A percentile compares a stretch with the other conserved stretches of the same genome.
phyloP scores from a whole-genome alignment of 1,140 invertebrate species.

The Atta texana region DNA sequence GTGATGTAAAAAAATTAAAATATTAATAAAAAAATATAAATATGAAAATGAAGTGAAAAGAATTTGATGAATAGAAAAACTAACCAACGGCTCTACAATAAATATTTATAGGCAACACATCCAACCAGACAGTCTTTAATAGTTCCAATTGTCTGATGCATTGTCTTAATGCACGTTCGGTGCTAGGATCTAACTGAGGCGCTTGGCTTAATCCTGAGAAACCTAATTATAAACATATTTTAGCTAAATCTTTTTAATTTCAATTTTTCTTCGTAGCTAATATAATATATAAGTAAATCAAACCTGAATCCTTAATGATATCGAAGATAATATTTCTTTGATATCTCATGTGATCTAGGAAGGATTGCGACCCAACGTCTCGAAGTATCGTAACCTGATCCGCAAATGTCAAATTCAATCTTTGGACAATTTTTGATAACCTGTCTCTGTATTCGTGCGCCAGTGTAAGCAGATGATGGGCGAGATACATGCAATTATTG shows the following conservation, averaged over 20 bases:
- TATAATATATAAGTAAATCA: slow-evolving; percentile 12
- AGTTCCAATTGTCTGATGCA: slow-evolving; percentile 94
- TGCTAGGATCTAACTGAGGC: slow-evolving; percentile 87
- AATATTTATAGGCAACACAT: slow-evolving; percentile 90
- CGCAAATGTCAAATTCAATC: slow-evolving; percentile 87
- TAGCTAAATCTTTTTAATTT: neutral
- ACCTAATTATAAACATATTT: slow-evolving; percentile 84
- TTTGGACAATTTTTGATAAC: slow-evolving; percentile 83
- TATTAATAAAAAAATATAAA: no score
- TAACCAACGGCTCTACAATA: slow-evolving; percentile 89
- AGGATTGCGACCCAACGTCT: slow-evolving; percentile 89
- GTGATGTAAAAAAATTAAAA: slow-evolving; percentile 38
- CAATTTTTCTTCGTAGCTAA: neutral
- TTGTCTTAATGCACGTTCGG: slow-evolving; percentile 92
- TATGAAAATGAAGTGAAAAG: neutral
- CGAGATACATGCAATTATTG: slow-evolving; percentile 96
- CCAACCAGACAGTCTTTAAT: slow-evolving; percentile 94
- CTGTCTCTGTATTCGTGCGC: slow-evolving; percentile 87
- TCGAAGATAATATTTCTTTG: slow-evolving; percentile 91
- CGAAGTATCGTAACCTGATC: slow-evolving; percentile 88
- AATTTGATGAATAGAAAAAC: slow-evolving; percentile 47
- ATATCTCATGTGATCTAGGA: slow-evolving; percentile 90
- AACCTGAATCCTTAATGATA: slow-evolving; percentile 91
- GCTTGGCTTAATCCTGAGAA: slow-evolving; percentile 86
- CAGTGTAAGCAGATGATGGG: slow-evolving; percentile 90